Evolutionary conservation across 1,140 invertebrate species (phyloP), one percentile per base, ranked within the genome.

Genomic region (Stegodyphus dumicola): DNA sequence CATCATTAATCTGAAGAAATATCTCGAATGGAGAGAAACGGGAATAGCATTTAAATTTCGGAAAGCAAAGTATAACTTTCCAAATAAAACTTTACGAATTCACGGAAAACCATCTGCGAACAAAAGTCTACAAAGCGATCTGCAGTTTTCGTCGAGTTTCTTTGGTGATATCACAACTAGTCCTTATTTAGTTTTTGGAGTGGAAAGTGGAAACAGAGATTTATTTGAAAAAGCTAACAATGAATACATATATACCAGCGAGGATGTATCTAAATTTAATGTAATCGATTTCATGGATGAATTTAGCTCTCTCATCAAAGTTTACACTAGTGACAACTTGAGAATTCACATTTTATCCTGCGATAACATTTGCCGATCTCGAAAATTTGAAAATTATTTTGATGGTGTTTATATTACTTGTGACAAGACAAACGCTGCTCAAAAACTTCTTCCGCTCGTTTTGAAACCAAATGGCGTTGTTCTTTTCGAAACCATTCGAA

Each of bases 91-190:
- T 7, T 15, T 85, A 60, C 15, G n/a, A 48, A 56, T 81, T 33
- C 17, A 33, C 33, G 17, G 53, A 48, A 33, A 33, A 17, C 10
- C 7, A n/a, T 15, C 18, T 76, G 10, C 18, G 6, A 13, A n/a
- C 5, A 7, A 10, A 67, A 51, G 6, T 51, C 53, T 3, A 67
- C 11, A 11, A 65, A 66, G n/a, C 33, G 60, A 6, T 11, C n/a
- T 13, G 51, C 33, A 33, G 15, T 11, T 60, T 60, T 67, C 65
- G 7, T 17, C 67, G 5, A 11, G 6, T 51, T 85, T 51, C 74
- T 73, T 85, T 11, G 81, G 81, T 17, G 81, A 85, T n/a, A 85
- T 85, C 48, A 64, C 74, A 6, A 85, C 81, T 1, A 85, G 81
- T 33, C 81, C 81, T 7, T 85, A 69, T 9, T 17, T 85, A 13